Evolutionary conservation across 2,888 invertebrate genomes (phyloP), one percentile per base, ranked within the genome.

Genomic region (Thysanoteuthis rhombus): DNA sequence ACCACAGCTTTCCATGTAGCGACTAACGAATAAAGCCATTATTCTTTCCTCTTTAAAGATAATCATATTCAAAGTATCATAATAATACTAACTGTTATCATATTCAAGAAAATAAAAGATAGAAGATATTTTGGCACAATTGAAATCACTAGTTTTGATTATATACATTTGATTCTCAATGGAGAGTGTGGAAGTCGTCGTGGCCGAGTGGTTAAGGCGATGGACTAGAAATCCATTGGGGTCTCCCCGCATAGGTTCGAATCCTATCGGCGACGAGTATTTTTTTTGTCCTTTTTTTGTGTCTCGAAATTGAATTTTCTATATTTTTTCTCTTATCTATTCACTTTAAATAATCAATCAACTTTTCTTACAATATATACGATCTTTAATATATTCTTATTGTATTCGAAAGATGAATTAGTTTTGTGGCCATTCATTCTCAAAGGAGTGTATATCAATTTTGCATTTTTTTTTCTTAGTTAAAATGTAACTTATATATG

Each of bases 121-220:
- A 28, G 32, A 1, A 58, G 5, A 58, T 0, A 28, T 16, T 75
- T 19, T 16, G 36, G 8, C 16, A n/a, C 6, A 16, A 75, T 16
- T n/a, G 19, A n/a, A 10, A 36, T 16, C 25, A 28, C 22, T 36
- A 1, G 12, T 4, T 10, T n/a, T 75, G 36, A 75, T 10, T 75
- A 75, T n/a, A n/a, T 36, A n/a, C 36, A n/a, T n/a, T 75, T 75
- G n/a, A n/a, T n/a, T 16, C 10, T 16, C 12, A 12, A 1, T n/a
- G 1, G 12, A 16, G 2, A 2, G 2, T 6, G 25, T 52, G 12
- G n/a, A 12, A 75, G 75, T 75, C 75, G 75, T 75, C 75, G 75
- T 75, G 75, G 75, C 75, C 75, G 75, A 75, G 75, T 75, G 75
- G 75, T 75, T 75, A 75, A 75, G 75, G 75, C 75, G 75, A 75